These are phyloP conservation scores for Heterodera schachtii DNA, from an alignment of 1,140 invertebrate genomes.

Conservation along the genomic window DNA sequence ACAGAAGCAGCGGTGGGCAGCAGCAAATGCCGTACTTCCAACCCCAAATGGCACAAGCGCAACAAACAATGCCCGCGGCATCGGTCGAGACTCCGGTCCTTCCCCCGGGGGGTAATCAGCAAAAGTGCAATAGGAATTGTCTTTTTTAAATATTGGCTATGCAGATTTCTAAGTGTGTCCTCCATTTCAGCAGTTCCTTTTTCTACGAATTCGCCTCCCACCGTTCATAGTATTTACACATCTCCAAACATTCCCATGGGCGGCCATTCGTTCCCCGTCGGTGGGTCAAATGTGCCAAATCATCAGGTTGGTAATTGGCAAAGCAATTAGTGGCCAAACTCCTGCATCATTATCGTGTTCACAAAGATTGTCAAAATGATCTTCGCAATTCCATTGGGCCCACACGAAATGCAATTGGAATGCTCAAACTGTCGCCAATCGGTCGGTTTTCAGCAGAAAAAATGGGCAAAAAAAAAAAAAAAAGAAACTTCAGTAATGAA, in stretches of 20 bases:
- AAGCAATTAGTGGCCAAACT: too few relatives aligned
- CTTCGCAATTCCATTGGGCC: constrained; percentile 22
- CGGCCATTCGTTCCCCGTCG: neutral
- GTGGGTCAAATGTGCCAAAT: neutral
- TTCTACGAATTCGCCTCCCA: neutral
- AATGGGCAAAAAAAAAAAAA: too few relatives aligned
- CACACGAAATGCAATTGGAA: constrained; percentile 18
- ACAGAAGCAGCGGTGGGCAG: neutral
- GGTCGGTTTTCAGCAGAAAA: neutral
- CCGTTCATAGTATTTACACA: neutral
- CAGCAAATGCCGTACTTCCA: neutral
- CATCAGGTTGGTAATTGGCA: neutral
- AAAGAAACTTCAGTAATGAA: too few relatives aligned
- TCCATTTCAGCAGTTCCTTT: neutral
- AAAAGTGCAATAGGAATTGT: too few relatives aligned
- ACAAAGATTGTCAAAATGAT: constrained; percentile 18
- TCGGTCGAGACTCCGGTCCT: neutral
- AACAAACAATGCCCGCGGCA: neutral
- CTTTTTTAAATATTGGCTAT: too few relatives aligned
- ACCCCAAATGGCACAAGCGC: neutral
- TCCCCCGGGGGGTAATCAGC: neutral
- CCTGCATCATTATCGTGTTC: neutral
- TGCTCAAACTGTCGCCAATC: constrained; percentile 24
- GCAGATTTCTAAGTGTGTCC: too few relatives aligned
- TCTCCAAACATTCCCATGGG: neutral